Base-by-base conservation (phyloP, 2,797 vertebrate genomes). In the Sebastiscus albofasciatus region DNA sequence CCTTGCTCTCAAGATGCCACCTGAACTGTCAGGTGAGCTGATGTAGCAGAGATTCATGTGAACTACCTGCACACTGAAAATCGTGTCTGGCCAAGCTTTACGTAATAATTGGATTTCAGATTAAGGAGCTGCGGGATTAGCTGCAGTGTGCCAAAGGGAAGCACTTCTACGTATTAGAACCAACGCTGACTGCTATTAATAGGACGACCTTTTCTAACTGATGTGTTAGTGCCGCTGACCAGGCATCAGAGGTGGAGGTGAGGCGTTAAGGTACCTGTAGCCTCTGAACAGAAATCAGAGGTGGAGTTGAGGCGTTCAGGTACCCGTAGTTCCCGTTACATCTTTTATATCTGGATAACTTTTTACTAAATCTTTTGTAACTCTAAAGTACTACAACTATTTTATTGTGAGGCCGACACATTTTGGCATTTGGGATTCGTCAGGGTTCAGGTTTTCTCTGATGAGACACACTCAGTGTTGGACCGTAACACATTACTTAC, bases 41-140 rank as follows among this genome's bases (percentile, higher is more conserved):
- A 34, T 58, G 13, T 67, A 20, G 56, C 29, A 56, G 52, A 61
- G 52, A 42, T 34, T 59, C 64, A 65, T 71, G 83, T 72, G 81
- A 66, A 64, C 67, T 59, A 71, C 60, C 75, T 66, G 79, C 73
- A 77, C 39, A 27, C 39, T 67, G 78, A 75, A 62, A 68, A 55
- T 39, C 22, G 27, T 49, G 80, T 79, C 75, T 64, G 86, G 80
- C 52, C 72, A 2, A 83, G 72, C 54, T 71, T 91, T 91, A 80
- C 52, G 42, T 85, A 88, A 87, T 96, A 95, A 96, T 94, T 94
- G 92, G 94, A 95, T 96, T 94, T 90, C 77, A 90, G 91, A 94
- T 94, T 93, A 93, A 86, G 82, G 83, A 74, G 86, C 89, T 78
- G 71, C 67, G 75, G 90, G 93, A 94, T 94, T 94, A 93, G 91